Conservation (phyloP, 2,888 invertebrate genomes). For the Drosophila ustulata region DNA sequence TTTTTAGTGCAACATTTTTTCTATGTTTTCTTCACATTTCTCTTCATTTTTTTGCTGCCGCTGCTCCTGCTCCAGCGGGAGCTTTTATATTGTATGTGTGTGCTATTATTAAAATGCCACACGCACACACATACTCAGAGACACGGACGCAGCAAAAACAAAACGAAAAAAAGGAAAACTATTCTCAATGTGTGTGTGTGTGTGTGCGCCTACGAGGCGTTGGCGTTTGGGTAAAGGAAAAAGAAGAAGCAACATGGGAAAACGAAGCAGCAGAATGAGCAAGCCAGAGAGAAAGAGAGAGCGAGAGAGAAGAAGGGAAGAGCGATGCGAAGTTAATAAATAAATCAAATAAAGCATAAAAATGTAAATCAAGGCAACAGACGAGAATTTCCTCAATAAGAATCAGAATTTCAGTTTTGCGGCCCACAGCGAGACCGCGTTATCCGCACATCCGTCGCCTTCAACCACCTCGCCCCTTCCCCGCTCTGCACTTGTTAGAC, state of each 20-base stretch:
- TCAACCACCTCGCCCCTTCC: not conserved
- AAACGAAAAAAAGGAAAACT: conserved; percentile 42
- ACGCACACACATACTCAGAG: conserved; percentile 39
- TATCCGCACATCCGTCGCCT: not conserved
- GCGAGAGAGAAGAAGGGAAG: conserved; percentile 23
- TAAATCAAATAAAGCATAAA: conserved; percentile 67
- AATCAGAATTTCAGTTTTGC: conserved; percentile 43
- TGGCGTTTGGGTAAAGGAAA: conserved; percentile 66
- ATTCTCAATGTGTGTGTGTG: conserved; percentile 37
- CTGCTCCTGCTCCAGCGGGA: conserved; percentile 68
- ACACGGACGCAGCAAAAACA: conserved; percentile 33
- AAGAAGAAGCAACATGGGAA: conserved; percentile 25
- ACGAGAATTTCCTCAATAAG: conserved; percentile 34
- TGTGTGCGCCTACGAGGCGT: conserved; percentile 65
- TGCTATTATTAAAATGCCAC: conserved; percentile 71
- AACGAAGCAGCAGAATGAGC: conserved; percentile 12
- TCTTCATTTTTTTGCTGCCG: conserved; percentile 13
- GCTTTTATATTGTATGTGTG: conserved; percentile 68
- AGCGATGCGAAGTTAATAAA: conserved; percentile 58
- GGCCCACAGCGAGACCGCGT: conserved; percentile 1
- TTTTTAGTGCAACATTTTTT: conserved; percentile 77
- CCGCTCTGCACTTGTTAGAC: conserved; percentile 54
- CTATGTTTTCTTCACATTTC: conserved; percentile 29
- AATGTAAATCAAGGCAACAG: conserved; percentile 50
- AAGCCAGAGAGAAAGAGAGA: conserved; percentile 14